Base-by-base conservation (phyloP, 2,888 invertebrate genomes). In the Chaitophorus viminalis region DNA sequence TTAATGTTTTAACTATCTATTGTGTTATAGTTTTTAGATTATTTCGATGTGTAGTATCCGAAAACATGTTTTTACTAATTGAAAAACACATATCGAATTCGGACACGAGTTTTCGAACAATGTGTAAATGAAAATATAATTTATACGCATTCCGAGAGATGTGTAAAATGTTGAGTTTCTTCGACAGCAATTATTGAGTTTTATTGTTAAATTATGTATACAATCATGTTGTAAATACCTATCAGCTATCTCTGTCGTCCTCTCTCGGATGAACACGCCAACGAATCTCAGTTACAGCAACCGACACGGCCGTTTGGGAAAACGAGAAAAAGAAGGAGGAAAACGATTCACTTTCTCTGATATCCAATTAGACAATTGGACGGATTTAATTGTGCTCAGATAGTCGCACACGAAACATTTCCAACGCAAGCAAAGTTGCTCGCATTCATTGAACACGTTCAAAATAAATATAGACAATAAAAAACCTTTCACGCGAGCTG, bases 271-370 rank as follows among this genome's bases (percentile, higher is more conserved):
- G 31, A 29, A 29, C 29, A 29, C 29, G 14, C 70, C 70, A 17
- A 0, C 70, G 29, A 31, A 70, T 74, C 74, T 18, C 33, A 21
- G 74, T 36, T 36, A 3, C 31, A 18, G 25, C 14, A 6, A 31
- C 18, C 11, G 21, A 36, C 11, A 36, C 29, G 14, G 46, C n/a
- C 46, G 75, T 65, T 21, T 17, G 68, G 46, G 84, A 85, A 85
- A 77, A 85, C 29, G 74, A 60, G 14, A n/a, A 74, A 52, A 33
- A 65, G 75, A 65, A 77, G 85, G 74, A 77, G 77, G 33, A 85
- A 78, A 72, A 86, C 54, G 78, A 86, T 86, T 86, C 70, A 79
- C 86, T 72, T 72, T 86, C 86, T 39, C 86, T 72, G 25, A 86
- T 78, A 33, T 78, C 65, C 68, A 76, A 77, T 70, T 72, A 86